A percentile compares a stretch with the other conserved stretches of the same genome.
Conservation (phyloP, 2,888 invertebrate species). For the Neelides folsomi region DNA sequence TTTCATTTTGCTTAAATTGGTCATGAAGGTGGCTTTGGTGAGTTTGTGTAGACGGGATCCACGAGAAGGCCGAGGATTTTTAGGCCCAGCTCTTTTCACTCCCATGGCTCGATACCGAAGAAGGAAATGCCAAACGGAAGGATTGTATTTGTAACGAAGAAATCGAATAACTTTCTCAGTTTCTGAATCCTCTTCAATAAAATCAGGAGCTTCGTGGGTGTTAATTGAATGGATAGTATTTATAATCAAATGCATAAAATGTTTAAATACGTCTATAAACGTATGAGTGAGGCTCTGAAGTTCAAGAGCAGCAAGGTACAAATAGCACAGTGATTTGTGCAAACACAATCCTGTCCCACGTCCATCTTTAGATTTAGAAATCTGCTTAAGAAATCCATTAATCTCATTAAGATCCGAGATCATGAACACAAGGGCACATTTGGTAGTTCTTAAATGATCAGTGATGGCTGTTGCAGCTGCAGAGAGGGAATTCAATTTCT, state of each 20-base stretch:
- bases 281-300: conserved; percentile 24
- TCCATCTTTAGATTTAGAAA: conserved; percentile 17
- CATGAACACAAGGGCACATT: conserved; percentile 23
- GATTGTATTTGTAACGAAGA: conserved; percentile 3
- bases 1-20: no score
- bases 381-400: conserved; percentile 20
- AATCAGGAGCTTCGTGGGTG: conserved; percentile 26
- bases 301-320: conserved; percentile 22
- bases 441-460: conserved; percentile 23
- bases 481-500: conserved; percentile 19
- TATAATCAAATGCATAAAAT: conserved; percentile 29
- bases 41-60: no score
- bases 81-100: no score
- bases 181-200: conserved; percentile 27
- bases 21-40: no score
- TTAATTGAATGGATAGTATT: conserved; percentile 28
- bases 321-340: conserved; percentile 20
- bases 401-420: conserved; percentile 28
- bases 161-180: conserved; percentile 27
- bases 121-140: no score
- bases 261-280: conserved; percentile 18
- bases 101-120: no score
- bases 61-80: no score
- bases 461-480: conserved; percentile 19
- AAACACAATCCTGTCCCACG: conserved; percentile 14